Conservation (phyloP, 2,113 vertebrate genomes). For the Leucoraja erinaceus region DNA sequence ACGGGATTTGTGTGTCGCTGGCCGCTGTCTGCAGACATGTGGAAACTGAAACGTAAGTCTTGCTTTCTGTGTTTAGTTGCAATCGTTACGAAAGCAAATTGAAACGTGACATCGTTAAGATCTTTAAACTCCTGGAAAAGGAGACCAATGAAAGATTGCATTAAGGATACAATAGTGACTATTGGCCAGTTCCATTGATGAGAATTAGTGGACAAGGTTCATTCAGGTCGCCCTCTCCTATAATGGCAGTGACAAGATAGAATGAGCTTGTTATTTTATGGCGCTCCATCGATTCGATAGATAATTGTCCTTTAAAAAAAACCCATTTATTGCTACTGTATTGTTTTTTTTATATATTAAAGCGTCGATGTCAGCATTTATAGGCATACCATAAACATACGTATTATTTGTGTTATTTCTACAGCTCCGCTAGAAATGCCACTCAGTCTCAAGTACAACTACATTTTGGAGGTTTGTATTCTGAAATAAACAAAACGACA, state of each 20-base stretch:
- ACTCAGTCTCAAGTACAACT: conserved; percentile 52
- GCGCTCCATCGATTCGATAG: background rate
- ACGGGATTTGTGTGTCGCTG: background rate
- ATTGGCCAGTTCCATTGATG: background rate
- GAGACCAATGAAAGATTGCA: background rate
- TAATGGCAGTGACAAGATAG: background rate
- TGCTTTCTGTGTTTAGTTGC: background rate
- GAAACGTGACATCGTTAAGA: background rate
- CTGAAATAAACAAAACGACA: background rate
- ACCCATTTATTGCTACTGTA: no score
- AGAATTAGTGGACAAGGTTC: background rate
- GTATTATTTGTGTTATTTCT: conserved; percentile 27
- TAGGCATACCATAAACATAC: background rate
- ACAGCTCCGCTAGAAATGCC: conserved; percentile 51
- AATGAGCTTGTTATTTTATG: background rate
- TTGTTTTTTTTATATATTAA: background rate
- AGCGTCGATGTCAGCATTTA: background rate
- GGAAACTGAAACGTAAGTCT: conserved; percentile 27
- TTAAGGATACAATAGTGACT: background rate
- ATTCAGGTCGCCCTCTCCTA: background rate
- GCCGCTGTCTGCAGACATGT: background rate
- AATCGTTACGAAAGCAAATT: background rate
- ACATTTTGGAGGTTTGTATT: conserved; percentile 54
- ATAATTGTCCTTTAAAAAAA: background rate
- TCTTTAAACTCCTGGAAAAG: background rate